Evolutionary conservation across 2,113 vertebrate genomes (phyloP).

Genomic region (Chloroceryle aenea): DNA sequence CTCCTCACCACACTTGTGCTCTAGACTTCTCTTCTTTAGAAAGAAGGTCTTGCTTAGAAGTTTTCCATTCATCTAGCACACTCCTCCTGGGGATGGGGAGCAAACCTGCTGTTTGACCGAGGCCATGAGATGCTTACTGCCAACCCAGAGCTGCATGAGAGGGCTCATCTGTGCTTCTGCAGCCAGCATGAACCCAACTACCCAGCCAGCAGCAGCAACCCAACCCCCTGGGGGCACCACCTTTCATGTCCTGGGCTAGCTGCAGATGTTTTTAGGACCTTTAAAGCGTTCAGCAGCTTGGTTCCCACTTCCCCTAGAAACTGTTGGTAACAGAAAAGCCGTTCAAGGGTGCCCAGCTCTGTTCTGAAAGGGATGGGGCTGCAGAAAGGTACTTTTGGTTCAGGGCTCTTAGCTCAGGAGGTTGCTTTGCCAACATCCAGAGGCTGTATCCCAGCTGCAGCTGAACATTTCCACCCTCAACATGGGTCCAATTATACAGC

Average conservation of each 20-base stretch:
- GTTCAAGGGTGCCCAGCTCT: background rate
- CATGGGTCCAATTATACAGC: background rate
- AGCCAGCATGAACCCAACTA: rapidly evolving
- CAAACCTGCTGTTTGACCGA: background rate
- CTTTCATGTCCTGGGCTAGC: background rate
- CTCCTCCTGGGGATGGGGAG: background rate
- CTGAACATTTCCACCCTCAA: rapidly evolving
- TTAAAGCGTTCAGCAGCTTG: background rate
- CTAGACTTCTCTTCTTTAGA: no score
- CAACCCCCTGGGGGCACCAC: background rate
- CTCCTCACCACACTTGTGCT: no score
- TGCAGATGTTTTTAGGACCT: background rate
- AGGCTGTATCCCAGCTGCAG: background rate
- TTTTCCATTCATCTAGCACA: rapidly evolving
- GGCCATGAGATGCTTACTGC: background rate
- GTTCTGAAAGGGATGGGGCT: background rate
- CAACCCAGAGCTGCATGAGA: rapidly evolving
- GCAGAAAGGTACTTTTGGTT: rapidly evolving
- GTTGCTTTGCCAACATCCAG: background rate
- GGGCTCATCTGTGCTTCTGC: background rate
- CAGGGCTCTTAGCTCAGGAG: background rate
- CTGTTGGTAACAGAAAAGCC: background rate
- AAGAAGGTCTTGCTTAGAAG: background rate
- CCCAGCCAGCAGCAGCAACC: background rate
- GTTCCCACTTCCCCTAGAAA: background rate